phyloP scores from a whole-genome alignment of 2,888 invertebrate genomes.

The Dasysyrphus albostriatus region DNA sequence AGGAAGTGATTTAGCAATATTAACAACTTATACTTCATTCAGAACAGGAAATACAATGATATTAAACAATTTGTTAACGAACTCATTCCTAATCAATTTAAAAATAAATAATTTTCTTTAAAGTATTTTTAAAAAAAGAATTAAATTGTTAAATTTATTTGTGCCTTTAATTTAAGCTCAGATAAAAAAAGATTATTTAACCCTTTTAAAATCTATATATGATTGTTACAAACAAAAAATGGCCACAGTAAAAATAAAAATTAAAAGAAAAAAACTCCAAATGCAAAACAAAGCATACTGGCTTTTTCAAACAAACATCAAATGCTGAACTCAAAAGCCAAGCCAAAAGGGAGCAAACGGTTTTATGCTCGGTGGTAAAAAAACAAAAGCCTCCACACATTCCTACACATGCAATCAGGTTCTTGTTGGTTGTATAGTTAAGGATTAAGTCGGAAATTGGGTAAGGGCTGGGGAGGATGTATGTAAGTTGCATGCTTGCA shows the following conservation, averaged over 20 bases:
- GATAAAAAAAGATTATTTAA: neutral
- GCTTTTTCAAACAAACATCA: slow-evolving; percentile 20
- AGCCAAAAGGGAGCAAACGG: slow-evolving; percentile 56
- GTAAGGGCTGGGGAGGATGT: neutral
- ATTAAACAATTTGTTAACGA: too few relatives aligned
- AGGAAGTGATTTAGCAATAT: too few relatives aligned
- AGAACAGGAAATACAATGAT: too few relatives aligned
- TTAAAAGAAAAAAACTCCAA: neutral
- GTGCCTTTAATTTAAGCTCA: neutral
- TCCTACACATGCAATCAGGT: neutral
- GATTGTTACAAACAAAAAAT: slow-evolving; percentile 6
- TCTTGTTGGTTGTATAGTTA: slow-evolving; percentile 5
- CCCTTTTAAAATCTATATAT: neutral
- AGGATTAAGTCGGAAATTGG: slow-evolving; percentile 1
- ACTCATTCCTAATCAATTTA: too few relatives aligned
- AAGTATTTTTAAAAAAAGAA: neutral
- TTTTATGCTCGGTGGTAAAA: slow-evolving; percentile 42
- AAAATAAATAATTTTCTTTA: too few relatives aligned
- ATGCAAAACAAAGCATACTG: neutral
- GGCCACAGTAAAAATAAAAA: neutral
- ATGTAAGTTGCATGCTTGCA: slow-evolving; percentile 27
- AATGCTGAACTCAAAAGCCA: slow-evolving; percentile 38
- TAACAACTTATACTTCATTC: too few relatives aligned
- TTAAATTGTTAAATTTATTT: neutral
- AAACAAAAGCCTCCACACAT: slow-evolving; percentile 24